Evolutionary conservation across 2,888 invertebrate species (phyloP), one percentile per base, ranked within the genome.

Genomic region (Mesodorylaimus sp.): DNA sequence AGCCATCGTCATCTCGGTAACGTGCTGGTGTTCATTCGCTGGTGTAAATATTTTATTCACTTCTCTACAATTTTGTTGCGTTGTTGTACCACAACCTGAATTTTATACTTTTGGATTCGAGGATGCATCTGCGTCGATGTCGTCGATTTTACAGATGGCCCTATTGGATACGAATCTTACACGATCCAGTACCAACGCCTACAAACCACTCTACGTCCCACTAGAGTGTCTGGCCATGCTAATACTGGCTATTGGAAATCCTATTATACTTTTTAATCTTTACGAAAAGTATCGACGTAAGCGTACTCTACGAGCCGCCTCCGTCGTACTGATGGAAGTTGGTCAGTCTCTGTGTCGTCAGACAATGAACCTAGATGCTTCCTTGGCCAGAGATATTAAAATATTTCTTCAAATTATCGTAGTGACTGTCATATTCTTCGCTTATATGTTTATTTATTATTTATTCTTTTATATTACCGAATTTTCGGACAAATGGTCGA

Each of bases 381-480:
- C 19, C 24, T 13, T 19, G 5, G 36, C 7, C 16, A 32, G 37
- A 3, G 38, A 13, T 25, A 13, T 27, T 13, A 36, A 36, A 13
- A 32, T 37, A 16, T 43, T 39, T 28, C 49, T 61, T 41, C 54
- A 64, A 61, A 63, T 64, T 29, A 60, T 63, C 21, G 59, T 58
- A 1, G 62, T 64, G 1, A 62, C 64, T 2, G 48, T 61, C 13
- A 62, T 64, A 28, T 64, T 64, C 55, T 65, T 63, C 52, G 53
- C 55, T 13, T 64, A 64, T 24, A 61, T 60, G 60, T 54, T 59
- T 21, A 59, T 59, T 10, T 64, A 64, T 52, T 64, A 64, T 51
- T 55, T 61, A 25, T 57, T 60, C n/a, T 63, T 60, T 55, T 62
- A 64, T 53, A 50, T 59, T 27, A 50, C 58, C 37, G 50, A 55